Evolutionary conservation across 2,113 vertebrate species (phyloP).

Genomic region (Mastomys natalensis): DNA sequence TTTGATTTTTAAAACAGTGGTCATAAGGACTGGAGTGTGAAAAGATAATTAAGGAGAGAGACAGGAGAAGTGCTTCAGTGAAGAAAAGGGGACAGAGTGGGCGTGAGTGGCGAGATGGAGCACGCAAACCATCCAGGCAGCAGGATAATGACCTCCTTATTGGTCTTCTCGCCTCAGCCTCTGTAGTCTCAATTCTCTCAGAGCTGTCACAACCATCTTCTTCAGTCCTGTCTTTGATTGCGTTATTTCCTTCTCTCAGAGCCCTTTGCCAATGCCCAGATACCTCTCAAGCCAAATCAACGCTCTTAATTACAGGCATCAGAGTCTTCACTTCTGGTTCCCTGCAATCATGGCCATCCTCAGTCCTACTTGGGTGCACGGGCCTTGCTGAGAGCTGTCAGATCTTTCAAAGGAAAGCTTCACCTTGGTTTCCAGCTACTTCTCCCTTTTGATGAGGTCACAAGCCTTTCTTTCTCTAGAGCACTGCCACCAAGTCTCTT

Average conservation of each 20-base stretch:
- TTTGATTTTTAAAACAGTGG: constrained; percentile 60
- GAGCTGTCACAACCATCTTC: constrained; percentile 55
- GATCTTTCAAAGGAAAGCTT: background rate
- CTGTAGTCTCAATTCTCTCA: background rate
- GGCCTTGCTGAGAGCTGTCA: background rate
- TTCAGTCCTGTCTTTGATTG: constrained; percentile 40
- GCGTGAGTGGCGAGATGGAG: background rate
- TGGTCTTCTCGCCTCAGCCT: background rate
- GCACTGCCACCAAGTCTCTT: background rate
- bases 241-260: background rate
- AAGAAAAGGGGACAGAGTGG: constrained; percentile 7
- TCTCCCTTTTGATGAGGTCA: background rate
- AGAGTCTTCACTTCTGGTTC: background rate
- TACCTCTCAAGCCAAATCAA: constrained; percentile 57
- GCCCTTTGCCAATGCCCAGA: constrained; percentile 24
- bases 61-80: constrained; percentile 43
- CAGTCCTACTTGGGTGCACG: background rate
- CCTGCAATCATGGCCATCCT: background rate
- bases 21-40: constrained; percentile 60
- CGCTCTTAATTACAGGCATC: constrained; percentile 52
- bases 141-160: constrained; percentile 3
- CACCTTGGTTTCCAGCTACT: background rate
- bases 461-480: background rate
- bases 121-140: background rate
- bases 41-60: constrained; percentile 72